Base-by-base conservation (phyloP, 2,888 invertebrate genomes). In the Xestia ashworthii region DNA sequence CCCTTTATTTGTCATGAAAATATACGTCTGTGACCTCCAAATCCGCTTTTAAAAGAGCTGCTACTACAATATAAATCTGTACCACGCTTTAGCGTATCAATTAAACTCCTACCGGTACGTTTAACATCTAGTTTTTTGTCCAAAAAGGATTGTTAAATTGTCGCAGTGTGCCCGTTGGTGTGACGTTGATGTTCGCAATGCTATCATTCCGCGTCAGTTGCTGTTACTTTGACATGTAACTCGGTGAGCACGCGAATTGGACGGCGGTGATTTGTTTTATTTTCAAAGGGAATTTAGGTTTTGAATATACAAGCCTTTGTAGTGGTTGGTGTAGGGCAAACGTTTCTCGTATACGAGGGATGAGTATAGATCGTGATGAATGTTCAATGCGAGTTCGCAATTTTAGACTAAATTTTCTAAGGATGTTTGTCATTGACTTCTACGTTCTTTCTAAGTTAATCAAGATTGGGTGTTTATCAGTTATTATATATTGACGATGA, bases 131-230 rank as follows among this genome's bases (percentile, higher is more conserved):
- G 53, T 53, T 70, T 76, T 81, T 80, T 38, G 53, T 50, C 12
- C n/a, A 53, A 62, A 81, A 84, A 74, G 25, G 11, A 14, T 55
- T 3, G 60, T 74, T 50, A 74, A 74, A 82, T 81, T 44, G 84
- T 74, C 41, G 48, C 69, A 44, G 38, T 44, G 41, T 70, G 65
- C 6, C 8, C 19, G 48, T 55, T n/a, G 14, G 69, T 73, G 75
- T 74, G 81, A 70, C 81, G 44, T 41, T 50, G 60, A 84, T 81
- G 48, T 80, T 69, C 44, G 25, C 74, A 60, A 58, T 44, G 66
- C 84, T 66, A 81, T 82, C 74, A 74, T 84, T 82, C 74, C 65
- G 60, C 84, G 22, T 69, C 74, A 80, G 60, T 69, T 48, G 74
- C n/a, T 19, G n/a, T 70, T 48, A 66, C 81, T 70, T 80, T 81